phyloP scores from a whole-genome alignment of 2,888 invertebrate genomes.

The Myopa tessellatipennis region DNA sequence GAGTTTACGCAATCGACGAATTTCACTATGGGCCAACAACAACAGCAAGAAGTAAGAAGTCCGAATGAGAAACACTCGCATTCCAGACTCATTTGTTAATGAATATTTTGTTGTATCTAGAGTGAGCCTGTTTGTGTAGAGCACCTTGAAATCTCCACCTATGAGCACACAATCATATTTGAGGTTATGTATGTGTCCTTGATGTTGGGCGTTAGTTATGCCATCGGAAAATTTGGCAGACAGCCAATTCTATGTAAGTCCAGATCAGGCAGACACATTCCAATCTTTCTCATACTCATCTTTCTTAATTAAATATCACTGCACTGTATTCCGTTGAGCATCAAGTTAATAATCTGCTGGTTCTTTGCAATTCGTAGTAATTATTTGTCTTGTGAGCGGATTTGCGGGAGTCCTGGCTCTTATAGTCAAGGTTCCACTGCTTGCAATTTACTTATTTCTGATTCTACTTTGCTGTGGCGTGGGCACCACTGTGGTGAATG shows the following conservation, averaged over 20 bases:
- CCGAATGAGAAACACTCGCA: neutral
- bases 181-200: slow-evolving; percentile 55
- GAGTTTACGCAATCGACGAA: slow-evolving; percentile 47
- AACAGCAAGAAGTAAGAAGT: neutral
- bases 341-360: too few species aligned
- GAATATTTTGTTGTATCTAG: slow-evolving; percentile 17
- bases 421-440: slow-evolving; percentile 47
- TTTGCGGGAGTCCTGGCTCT: slow-evolving; percentile 49
- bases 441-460: slow-evolving; percentile 54
- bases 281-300: too few species aligned
- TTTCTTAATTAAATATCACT: too few species aligned
- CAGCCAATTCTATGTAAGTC: slow-evolving; percentile 53
- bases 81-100: too few species aligned
- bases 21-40: slow-evolving; percentile 39
- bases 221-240: slow-evolving; percentile 54
- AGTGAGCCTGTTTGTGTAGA: slow-evolving; percentile 47
- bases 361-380: slow-evolving; percentile 44
- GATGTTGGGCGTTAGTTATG: slow-evolving; percentile 51
- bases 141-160: slow-evolving; percentile 56
- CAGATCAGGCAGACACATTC: too few species aligned
- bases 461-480: slow-evolving; percentile 54
- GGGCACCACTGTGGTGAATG: slow-evolving; percentile 56
- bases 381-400: slow-evolving; percentile 50
- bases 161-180: slow-evolving; percentile 54
- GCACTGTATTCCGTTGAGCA: too few species aligned